Evolutionary conservation across 1,140 invertebrate species (phyloP), one percentile per base, ranked within the genome.

Genomic region (Planococcus citri): DNA sequence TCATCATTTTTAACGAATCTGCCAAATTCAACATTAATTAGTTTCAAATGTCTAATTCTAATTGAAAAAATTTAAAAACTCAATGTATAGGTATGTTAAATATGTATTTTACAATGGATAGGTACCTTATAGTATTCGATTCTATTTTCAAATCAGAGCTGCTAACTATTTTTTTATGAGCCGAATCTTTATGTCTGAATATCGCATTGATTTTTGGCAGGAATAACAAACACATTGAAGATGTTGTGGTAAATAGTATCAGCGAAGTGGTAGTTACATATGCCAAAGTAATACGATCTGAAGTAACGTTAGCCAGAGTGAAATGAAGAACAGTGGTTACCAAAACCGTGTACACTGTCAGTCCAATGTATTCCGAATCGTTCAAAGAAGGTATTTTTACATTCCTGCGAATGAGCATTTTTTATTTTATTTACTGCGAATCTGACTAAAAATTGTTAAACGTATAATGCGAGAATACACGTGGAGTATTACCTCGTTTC

Each of bases 311-410:
- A 6, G 90, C 91, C 69, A 93, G 80, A 0, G 90, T 88, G 0
- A 94, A 89, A 1, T 93, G 89, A 73, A 92, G 88, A 4, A 87
- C 84, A 60, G 89, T 90, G 27, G 90, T 92, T 70, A 95, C 90
- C 17, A 95, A 90, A 1, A 93, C 91, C 68, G 90, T 92, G 77
- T 96, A 95, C 0, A 96, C 92, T 73, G 90, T 93, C 76, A 95
- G 87, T 2, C 90, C 91, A 73, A 98, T 97, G 78, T 97, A 96
- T 77, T 97, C 94, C 17, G 93, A 96, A 79, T 98, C 96, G 77
- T 98, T 98, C 10, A 98, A 80, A 0, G 94, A 94, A n/a, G 94
- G 90, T 73, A 98, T 95, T 78, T 92, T 96, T 0, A 98, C 94
- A 75, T 95, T 89, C 68, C 95, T 84, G 73, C 8, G 76, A 75